Percentiles rank a stretch among this genome's conserved stretches.
Evolutionary conservation across 2,113 vertebrate genomes (phyloP).

Genomic region (Bagarius yarrelli): DNA sequence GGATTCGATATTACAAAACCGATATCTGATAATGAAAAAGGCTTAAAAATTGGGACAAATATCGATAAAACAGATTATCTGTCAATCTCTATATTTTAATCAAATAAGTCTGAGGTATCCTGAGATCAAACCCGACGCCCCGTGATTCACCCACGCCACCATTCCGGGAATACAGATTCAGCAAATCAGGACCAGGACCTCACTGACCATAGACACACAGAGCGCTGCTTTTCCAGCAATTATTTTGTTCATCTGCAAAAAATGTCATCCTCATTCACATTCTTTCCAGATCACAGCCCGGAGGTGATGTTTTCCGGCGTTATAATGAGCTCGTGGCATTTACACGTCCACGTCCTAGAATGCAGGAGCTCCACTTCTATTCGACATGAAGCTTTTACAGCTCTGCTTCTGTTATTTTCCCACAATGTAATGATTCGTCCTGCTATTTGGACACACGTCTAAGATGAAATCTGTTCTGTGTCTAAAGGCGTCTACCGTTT

Average conservation of each 20-base stretch:
- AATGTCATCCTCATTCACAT: not conserved
- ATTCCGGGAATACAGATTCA: not conserved
- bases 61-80: no score
- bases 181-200: not conserved
- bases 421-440: not conserved
- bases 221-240: not conserved
- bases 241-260: not conserved
- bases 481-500: not conserved
- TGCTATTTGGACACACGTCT: not conserved
- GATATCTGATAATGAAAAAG: no score
- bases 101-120: not conserved
- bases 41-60: no score
- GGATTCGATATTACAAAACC: no score
- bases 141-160: not conserved
- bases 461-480: not conserved
- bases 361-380: not conserved
- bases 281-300: slow-evolving; percentile 6
- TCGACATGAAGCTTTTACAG: not conserved
- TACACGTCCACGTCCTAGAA: not conserved
- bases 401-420: not conserved
- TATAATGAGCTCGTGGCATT: slow-evolving; percentile 11
- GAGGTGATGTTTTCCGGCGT: not conserved
- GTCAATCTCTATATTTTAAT: not conserved
- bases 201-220: not conserved
- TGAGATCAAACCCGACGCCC: not conserved